A percentile compares a stretch with the other conserved stretches of the same genome.
Evolutionary conservation across 2,797 vertebrate genomes (phyloP).

Genomic region (Amazona finschi): DNA sequence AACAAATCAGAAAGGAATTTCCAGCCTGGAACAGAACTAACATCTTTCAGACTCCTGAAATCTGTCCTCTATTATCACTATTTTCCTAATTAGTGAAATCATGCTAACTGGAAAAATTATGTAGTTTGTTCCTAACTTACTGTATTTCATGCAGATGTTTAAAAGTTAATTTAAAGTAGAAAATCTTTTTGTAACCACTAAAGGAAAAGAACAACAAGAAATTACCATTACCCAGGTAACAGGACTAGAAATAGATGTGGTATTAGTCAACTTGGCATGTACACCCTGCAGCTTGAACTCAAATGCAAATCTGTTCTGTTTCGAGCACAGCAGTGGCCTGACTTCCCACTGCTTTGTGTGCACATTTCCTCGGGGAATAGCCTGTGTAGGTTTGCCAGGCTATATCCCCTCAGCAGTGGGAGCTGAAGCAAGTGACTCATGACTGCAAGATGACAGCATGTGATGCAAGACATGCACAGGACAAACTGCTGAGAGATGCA

Average conservation of each 20-base stretch:
- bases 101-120: background rate
- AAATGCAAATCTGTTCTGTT: slow-evolving; percentile 48
- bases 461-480: slow-evolving; percentile 23
- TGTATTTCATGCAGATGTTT: background rate
- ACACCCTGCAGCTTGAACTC: slow-evolving; percentile 8
- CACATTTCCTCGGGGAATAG: slow-evolving; percentile 19
- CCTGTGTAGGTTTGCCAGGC: background rate
- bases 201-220: slow-evolving; percentile 1
- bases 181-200: background rate
- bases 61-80: background rate
- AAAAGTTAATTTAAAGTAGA: background rate
- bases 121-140: background rate
- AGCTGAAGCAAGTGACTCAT: slow-evolving; percentile 52
- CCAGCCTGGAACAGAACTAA: background rate
- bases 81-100: background rate
- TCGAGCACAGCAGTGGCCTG: slow-evolving; percentile 7
- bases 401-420: background rate
- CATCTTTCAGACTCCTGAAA: background rate
- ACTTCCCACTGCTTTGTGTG: slow-evolving; percentile 17
- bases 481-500: slow-evolving; percentile 36
- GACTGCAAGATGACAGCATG: slow-evolving; percentile 31
- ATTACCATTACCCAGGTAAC: slow-evolving; percentile 57
- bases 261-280: slow-evolving; percentile 18
- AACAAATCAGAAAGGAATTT: background rate
- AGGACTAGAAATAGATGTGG: slow-evolving; percentile 5